These are phyloP conservation scores for Ictalurus furcatus DNA, from an alignment of 2,113 vertebrate species.

Conservation along the genomic window DNA sequence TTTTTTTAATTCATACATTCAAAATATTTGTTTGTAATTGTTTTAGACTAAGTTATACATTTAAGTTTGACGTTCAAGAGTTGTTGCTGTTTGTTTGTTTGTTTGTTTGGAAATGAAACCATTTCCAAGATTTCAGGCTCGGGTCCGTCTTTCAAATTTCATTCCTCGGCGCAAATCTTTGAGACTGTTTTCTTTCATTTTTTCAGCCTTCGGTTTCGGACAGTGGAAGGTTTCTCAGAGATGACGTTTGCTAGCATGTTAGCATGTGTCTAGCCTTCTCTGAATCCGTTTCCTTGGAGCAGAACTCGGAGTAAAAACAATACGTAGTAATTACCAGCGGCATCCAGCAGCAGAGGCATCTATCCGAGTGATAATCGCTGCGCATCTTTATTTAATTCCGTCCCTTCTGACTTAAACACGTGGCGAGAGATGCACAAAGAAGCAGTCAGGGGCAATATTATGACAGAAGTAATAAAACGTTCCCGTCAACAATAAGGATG, in stretches of 20 bases:
- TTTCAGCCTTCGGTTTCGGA: not conserved
- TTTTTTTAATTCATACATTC: not conserved
- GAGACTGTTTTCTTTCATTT: not conserved
- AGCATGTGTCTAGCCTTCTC: not conserved
- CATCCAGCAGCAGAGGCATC: constrained; percentile 28
- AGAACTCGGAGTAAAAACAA: constrained; percentile 18
- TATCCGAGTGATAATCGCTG: constrained; percentile 34
- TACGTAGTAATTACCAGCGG: constrained; percentile 32
- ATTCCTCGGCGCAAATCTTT: not conserved
- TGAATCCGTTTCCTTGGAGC: not conserved
- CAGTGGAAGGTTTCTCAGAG: not conserved
- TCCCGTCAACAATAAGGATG: constrained; percentile 50
- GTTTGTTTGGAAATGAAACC: not conserved
- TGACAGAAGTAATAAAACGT: constrained; percentile 52
- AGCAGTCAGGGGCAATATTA: constrained; percentile 52
- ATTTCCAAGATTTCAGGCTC: not conserved
- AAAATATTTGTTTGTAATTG: too few relatives aligned
- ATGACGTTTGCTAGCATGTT: not conserved
- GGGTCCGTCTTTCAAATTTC: not conserved
- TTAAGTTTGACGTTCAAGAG: not conserved
- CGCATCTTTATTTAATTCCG: constrained; percentile 41
- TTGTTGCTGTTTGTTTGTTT: not conserved
- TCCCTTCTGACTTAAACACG: constrained; percentile 35
- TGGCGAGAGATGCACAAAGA: constrained; percentile 33
- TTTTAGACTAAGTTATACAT: not conserved